Evolutionary conservation across 2,113 vertebrate genomes (phyloP), one percentile per base, ranked within the genome.

Genomic region (Tor tambroides): DNA sequence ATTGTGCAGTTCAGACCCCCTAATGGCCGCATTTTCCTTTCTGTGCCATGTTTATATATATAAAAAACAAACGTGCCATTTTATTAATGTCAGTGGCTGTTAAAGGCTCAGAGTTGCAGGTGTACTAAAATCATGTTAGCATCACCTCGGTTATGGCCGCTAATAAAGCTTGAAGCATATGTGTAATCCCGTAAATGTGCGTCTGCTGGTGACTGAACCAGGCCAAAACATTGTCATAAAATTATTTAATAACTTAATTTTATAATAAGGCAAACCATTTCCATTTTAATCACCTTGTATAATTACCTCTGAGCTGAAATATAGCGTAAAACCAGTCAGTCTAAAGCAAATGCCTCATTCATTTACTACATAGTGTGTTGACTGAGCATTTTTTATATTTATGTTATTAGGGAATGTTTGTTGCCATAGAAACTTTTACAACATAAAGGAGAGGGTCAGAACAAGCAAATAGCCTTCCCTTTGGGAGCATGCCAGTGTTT

Each of bases 1-100:
- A 84, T 72, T 85, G 80, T 65, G 41, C 35, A 21, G 19, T 75
- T 30, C 11, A 32, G 51, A 43, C 80, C 80, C 49, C 61, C 71
- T 89, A 83, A 87, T 80, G 78, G 59, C 35, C 35, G 72, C 61
- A 85, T 83, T 85, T 83, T n/a, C 23, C 19, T 87, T 87, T 78
- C 63, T 56, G 51, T 46, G 86, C 46, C n/a, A 63, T 86, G 65
- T 71, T 83, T 77, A 46, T 59, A 59, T 19, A 78, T 30, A 61
- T 1, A 54, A 72, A 69, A 83, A 9, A 56, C 69, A 83, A 28
- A 71, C 17, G 49, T 17, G 28, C 28, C 43, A 15, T 74, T 84
- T 78, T 80, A 87, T 85, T 82, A 75, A 59, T 59, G 79, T 38
- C 14, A 77, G 84, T 61, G 75, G 28, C 46, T 59, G 30, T 41